phyloP scores from a whole-genome alignment of 2,888 invertebrate species.

The Melanargia galathea region DNA sequence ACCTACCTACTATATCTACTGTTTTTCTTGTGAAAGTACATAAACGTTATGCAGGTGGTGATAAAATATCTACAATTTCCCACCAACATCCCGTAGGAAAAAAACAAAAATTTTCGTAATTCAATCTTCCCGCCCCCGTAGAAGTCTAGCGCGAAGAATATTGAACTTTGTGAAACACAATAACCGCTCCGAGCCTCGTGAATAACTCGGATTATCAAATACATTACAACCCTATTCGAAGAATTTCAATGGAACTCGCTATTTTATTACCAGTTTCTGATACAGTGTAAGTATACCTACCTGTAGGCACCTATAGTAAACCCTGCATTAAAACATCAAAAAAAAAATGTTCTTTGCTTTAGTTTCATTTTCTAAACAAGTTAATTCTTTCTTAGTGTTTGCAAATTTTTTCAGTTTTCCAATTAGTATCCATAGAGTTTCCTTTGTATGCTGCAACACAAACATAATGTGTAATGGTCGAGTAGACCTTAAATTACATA shows the following conservation, averaged over 20 bases:
- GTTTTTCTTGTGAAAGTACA: neutral
- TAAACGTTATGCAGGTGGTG: neutral
- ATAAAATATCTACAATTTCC: conserved; percentile 12
- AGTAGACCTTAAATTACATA: too few relatives aligned
- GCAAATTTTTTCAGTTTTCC: too few relatives aligned
- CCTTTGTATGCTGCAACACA: too few relatives aligned
- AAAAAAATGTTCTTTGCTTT: neutral
- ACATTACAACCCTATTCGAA: conserved; percentile 8
- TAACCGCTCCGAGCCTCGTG: conserved; percentile 16
- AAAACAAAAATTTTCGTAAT: conserved; percentile 25
- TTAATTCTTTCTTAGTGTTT: neutral
- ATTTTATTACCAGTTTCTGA: neutral
- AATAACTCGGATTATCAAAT: conserved; percentile 22
- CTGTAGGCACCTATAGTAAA: neutral
- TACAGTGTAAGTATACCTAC: too few relatives aligned
- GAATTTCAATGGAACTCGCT: neutral
- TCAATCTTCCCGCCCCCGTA: conserved; percentile 31
- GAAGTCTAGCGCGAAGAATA: conserved; percentile 26
- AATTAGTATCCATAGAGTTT: too few relatives aligned
- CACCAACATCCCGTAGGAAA: neutral
- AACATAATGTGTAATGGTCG: too few relatives aligned
- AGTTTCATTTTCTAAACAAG: neutral
- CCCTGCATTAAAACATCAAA: too few relatives aligned
- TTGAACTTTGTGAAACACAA: conserved; percentile 32
- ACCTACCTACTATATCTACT: neutral